phyloP scores from a whole-genome alignment of 2,888 invertebrate species.

The Xanthorhoe spadicearia region DNA sequence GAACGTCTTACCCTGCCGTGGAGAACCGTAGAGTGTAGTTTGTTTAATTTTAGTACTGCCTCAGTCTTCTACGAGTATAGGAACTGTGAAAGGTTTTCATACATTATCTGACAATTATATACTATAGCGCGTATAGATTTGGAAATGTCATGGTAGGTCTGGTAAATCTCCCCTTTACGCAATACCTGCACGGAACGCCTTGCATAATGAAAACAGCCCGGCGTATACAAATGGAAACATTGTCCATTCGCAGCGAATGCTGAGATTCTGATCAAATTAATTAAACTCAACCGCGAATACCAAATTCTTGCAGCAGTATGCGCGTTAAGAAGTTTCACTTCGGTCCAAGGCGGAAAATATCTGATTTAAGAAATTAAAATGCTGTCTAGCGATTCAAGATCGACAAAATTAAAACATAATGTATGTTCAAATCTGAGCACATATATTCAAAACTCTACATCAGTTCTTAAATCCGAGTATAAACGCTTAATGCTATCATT shows the following conservation, averaged over 20 bases:
- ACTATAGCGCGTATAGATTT: no score
- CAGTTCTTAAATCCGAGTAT: not conserved
- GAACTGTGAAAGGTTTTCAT: no score
- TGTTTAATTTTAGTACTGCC: no score
- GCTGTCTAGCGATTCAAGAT: not conserved
- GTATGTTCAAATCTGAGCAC: not conserved
- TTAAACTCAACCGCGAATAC: slow-evolving; percentile 52
- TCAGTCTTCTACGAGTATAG: not conserved
- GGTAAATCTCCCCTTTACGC: slow-evolving; percentile 34
- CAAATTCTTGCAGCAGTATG: slow-evolving; percentile 46
- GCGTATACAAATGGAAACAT: slow-evolving; percentile 35
- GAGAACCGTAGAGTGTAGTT: no score
- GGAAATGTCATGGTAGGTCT: not conserved
- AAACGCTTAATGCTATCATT: not conserved
- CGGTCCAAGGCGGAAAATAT: not conserved
- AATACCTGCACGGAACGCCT: slow-evolving; percentile 38
- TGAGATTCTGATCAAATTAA: slow-evolving; percentile 56
- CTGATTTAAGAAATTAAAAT: not conserved
- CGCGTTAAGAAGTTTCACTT: slow-evolving; percentile 10
- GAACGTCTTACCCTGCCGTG: no score
- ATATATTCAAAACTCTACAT: not conserved
- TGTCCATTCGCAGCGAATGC: slow-evolving; percentile 32
- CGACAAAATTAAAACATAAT: not conserved
- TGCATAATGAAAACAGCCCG: slow-evolving; percentile 37
- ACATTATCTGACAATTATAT: no score